Base-by-base conservation (phyloP, 1,140 invertebrate genomes). In the Penaeus vannamei region DNA sequence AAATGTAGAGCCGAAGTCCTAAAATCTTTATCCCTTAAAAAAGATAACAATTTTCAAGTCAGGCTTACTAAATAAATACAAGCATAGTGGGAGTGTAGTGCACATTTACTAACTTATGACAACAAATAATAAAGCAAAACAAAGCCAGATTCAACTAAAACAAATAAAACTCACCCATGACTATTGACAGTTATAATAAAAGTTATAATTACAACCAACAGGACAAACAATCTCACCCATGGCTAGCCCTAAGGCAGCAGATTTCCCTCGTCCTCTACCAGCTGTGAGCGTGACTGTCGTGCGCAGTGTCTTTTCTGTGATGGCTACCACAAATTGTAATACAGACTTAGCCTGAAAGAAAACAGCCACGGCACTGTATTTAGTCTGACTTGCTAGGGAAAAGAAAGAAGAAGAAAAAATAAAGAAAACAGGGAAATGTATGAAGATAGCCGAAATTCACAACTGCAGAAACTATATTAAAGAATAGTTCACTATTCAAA, bases 181-280 rank as follows among this genome's bases (percentile, higher is more conserved):
- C 53, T 53, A 17, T 17, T 14, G 14, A 53, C 7, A 53, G 17
- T 2, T 53, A 53, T 53, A 53, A 53, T 20, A 69, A 42, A 7
- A 66, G 8, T 23, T 42, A 42, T 22, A 87, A 82, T 84, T 92
- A 93, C 92, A 94, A 94, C 22, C 93, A 19, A 85, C 23, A 80
- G 23, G 36, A 94, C 60, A 95, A 94, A 10, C 93, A 93, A 53
- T 94, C 91, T 22, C 26, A 90, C 91, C 96, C 53, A 99, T 96
- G 3, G 98, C 95, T 77, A 99, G 94, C 10, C 99, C 99, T n/a
- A 99, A 93, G 20, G 98, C 97, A 20, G 99, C 99, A 3, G 99
- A 99, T 94, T 99, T 99, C 90, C 99, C 99, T 90, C 99, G 94
- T 29, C 99, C 99, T 94, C 99, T 95, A 5, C 98, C 96, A 32